These are phyloP conservation scores for Donacobius atricapilla DNA, from an alignment of 2,113 vertebrate species.

Conservation along the genomic window DNA sequence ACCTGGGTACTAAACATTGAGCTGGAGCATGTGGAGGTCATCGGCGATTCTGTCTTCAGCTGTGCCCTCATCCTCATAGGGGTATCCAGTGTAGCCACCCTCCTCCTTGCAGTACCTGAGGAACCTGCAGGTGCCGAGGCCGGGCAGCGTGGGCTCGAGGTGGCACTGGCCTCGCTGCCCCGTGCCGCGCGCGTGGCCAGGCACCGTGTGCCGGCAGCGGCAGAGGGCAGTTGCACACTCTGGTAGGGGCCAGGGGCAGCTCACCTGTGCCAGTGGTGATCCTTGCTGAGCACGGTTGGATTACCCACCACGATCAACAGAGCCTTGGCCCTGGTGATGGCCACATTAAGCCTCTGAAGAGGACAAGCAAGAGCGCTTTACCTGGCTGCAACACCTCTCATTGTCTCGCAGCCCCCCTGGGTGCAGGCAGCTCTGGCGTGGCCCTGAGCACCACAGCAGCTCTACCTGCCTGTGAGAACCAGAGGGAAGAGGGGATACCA, in stretches of 20 bases:
- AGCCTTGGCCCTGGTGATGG: slow-evolving; percentile 90
- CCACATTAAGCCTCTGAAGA: slow-evolving; percentile 90
- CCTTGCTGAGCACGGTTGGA: slow-evolving; percentile 78
- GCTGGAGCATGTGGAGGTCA: neutral
- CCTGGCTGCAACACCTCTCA: neutral
- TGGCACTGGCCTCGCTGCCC: neutral
- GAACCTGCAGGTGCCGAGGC: slow-evolving; percentile 65
- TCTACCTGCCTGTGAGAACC: neutral
- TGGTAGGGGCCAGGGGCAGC: neutral
- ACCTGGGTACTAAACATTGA: slow-evolving; percentile 54
- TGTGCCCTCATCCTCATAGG: slow-evolving; percentile 35
- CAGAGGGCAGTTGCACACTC: too few species aligned
- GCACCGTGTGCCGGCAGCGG: rapidly evolving
- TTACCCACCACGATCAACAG: slow-evolving; percentile 92
- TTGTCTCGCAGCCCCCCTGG: neutral
- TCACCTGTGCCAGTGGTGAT: slow-evolving; percentile 81
- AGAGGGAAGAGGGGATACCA: neutral
- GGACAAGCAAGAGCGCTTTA: neutral
- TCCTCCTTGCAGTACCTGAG: slow-evolving; percentile 79
- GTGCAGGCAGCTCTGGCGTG: neutral
- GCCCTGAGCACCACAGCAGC: neutral
- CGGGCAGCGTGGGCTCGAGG: neutral
- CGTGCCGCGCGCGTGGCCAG: neutral
- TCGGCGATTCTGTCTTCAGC: rapidly evolving
- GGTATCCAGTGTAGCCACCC: slow-evolving; percentile 71